phyloP scores from a whole-genome alignment of 2,888 invertebrate species.

The Tenthredo notha region DNA sequence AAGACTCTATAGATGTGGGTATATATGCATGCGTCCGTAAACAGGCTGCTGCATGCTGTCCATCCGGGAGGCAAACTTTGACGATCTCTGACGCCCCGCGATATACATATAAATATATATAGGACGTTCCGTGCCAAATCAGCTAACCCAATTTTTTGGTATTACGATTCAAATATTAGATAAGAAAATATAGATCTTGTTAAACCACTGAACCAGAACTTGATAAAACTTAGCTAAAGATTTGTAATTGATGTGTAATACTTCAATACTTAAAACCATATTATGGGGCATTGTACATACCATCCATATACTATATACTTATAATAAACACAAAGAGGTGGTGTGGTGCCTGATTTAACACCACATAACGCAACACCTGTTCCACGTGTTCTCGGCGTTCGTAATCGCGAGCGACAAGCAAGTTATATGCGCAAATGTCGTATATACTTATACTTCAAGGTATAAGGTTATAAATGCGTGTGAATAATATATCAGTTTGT shows the following conservation, averaged over 20 bases:
- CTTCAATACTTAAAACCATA: no score
- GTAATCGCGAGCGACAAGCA: neutral
- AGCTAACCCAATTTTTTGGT: no score
- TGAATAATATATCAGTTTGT: neutral
- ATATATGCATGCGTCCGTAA: conserved; percentile 23
- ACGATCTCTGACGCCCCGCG: neutral
- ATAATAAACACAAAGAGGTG: neutral
- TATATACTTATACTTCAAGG: neutral
- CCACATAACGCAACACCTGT: conserved; percentile 22
- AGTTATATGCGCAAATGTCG: neutral
- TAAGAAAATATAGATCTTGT: no score
- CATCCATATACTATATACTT: no score
- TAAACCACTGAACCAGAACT: no score
- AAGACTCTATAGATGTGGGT: neutral
- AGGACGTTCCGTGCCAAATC: neutral
- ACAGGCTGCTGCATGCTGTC: conserved; percentile 12
- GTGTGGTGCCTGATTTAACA: neutral
- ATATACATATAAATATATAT: neutral
- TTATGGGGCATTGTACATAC: no score
- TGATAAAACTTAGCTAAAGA: no score
- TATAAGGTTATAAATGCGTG: neutral
- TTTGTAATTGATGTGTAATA: no score
- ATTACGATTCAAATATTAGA: no score
- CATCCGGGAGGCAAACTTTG: conserved; percentile 30
- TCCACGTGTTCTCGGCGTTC: neutral